Percentiles rank a stretch among this genome's conserved stretches.
These are phyloP conservation scores for Blera fallax DNA, from an alignment of 2,888 invertebrate species.

Conservation along the genomic window DNA sequence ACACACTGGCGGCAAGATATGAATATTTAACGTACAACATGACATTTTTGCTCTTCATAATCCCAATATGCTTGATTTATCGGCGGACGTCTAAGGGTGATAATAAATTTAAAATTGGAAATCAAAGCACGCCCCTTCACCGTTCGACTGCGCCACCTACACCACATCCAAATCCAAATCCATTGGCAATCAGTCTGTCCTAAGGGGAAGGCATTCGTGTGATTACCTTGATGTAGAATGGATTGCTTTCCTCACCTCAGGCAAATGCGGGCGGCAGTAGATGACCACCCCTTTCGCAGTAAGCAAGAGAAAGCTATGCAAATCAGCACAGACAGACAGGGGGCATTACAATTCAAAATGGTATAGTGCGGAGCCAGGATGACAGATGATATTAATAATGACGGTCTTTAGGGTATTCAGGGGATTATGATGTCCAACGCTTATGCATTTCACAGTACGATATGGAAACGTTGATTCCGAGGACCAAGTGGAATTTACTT, in stretches of 20 bases:
- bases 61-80: slow-evolving; percentile 65
- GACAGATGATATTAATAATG: slow-evolving; percentile 65
- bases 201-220: slow-evolving; percentile 55
- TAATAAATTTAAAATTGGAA: slow-evolving; percentile 64
- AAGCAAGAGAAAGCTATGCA: slow-evolving; percentile 35
- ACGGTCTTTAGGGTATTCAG: slow-evolving; percentile 39
- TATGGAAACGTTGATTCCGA: neutral
- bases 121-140: slow-evolving; percentile 38
- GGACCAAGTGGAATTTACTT: neutral
- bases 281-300: slow-evolving; percentile 37
- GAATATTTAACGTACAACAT: slow-evolving; percentile 54
- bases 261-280: slow-evolving; percentile 36
- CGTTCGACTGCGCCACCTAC: slow-evolving; percentile 21
- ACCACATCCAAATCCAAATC: slow-evolving; percentile 40
- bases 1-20: slow-evolving; percentile 36
- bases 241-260: slow-evolving; percentile 59
- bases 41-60: slow-evolving; percentile 47
- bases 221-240: slow-evolving; percentile 68
- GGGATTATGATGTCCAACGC: slow-evolving; percentile 48
- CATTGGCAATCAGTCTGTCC: slow-evolving; percentile 44
- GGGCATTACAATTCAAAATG: slow-evolving; percentile 52
- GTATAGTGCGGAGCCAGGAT: slow-evolving; percentile 27
- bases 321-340: slow-evolving; percentile 43
- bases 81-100: slow-evolving; percentile 51
- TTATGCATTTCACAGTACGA: slow-evolving; percentile 37